Base-by-base conservation (phyloP, 2,113 vertebrate species). In the Drymodes brunneopygia region DNA sequence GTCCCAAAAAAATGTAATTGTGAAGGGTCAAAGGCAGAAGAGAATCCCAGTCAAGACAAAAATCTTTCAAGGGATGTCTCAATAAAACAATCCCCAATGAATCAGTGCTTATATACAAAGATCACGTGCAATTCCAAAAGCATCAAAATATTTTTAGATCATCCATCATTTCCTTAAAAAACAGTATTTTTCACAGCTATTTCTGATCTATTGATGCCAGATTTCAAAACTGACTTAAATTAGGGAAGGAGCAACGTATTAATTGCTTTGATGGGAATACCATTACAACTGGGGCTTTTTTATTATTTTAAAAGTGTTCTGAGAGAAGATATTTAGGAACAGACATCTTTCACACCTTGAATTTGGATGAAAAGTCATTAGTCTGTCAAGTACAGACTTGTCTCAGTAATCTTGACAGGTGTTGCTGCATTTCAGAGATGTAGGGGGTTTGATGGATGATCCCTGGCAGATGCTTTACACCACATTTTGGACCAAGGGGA, bases 231-330 rank as follows among this genome's bases (percentile, higher is more conserved):
- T 40, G 7, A 28, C 82, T 71, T 53, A 64, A 84, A 40, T 48
- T 36, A 85, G 50, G 31, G 23, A 69, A 77, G 15, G 2, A 29
- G 12, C 10, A 92, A 60, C 1, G 9, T 54, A 36, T 14, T n/a
- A 81, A 85, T n/a, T 79, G 44, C 54, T 85, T 75, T 53, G 45
- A 80, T 45, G 11, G 20, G 10, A 77, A 71, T 12, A 86, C 7
- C 40, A 65, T 15, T 42, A 72, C 7, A 84, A 17, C 3, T 28
- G 33, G 2, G 1, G 2, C 0, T 0, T 31, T 40, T 54, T 61
- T 31, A 44, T 40, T 82, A 36, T n/a, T 91, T 72, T 33, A 70
- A 15, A 94, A 88, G 24, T 24, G 7, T 28, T 90, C 24, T 58
- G 28, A 88, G n/a, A 88, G 50, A 66, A 69, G 23, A 3, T 28